A percentile compares a stretch with the other conserved stretches of the same genome.
phyloP scores from a whole-genome alignment of 2,888 invertebrate species.

The Thera britannica region DNA sequence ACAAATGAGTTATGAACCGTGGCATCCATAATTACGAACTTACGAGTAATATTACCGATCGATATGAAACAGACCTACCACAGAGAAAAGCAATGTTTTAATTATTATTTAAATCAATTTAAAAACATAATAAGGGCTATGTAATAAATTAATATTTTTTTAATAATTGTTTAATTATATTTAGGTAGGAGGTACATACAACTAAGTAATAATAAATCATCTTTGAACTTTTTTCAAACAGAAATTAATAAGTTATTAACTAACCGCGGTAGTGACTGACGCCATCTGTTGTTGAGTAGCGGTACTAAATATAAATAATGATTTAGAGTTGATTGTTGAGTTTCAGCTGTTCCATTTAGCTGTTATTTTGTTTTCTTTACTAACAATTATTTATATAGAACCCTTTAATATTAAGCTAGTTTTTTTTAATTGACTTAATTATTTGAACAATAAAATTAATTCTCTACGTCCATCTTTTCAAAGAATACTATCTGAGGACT shows the following conservation, averaged over 20 bases:
- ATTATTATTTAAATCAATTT: background rate
- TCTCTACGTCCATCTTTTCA: too few relatives aligned
- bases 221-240: background rate
- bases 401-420: too few relatives aligned
- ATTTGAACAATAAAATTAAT: too few relatives aligned
- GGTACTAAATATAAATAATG: slow-evolving; percentile 7
- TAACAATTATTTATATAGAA: too few relatives aligned
- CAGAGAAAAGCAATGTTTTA: background rate
- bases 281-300: slow-evolving; percentile 39
- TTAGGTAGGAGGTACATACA: too few relatives aligned
- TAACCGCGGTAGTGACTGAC: background rate
- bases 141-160: too few relatives aligned
- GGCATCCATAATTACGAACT: slow-evolving; percentile 19
- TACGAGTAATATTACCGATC: background rate
- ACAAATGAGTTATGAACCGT: slow-evolving; percentile 29
- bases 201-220: background rate
- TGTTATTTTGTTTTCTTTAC: too few relatives aligned
- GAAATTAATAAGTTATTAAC: background rate
- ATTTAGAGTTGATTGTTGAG: background rate
- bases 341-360: too few relatives aligned
- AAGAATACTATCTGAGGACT: too few relatives aligned
- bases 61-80: slow-evolving; percentile 9
- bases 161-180: too few relatives aligned
- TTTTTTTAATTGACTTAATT: too few relatives aligned
- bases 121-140: background rate